These are phyloP conservation scores for Chrysopa pallens DNA, from an alignment of 1,140 invertebrate genomes.

Conservation along the genomic window DNA sequence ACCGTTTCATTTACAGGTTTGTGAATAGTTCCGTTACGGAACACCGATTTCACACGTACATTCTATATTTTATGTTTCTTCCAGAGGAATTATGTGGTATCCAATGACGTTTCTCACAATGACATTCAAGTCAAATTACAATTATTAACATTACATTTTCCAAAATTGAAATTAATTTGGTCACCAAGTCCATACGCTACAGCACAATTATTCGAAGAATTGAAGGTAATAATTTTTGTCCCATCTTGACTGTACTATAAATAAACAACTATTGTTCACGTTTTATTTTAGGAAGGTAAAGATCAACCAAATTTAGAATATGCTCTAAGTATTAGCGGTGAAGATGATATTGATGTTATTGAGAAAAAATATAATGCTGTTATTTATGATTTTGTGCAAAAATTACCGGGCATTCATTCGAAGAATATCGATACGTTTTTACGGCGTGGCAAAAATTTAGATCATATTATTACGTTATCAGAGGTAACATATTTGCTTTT, in stretches of 20 bases:
- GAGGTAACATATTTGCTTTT: no score
- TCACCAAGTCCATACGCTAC: constrained; percentile 88
- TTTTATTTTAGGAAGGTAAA: constrained; percentile 40
- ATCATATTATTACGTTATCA: constrained; percentile 36
- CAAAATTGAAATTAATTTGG: constrained; percentile 82
- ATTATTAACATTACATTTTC: constrained; percentile 88
- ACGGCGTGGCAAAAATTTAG: constrained; percentile 59
- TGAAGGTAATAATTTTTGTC: constrained; percentile 36
- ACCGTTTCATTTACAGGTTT: constrained; percentile 73
- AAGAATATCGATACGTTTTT: constrained; percentile 70
- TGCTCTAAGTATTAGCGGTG: constrained; percentile 45
- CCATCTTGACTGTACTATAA: background rate
- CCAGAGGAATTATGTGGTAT: constrained; percentile 62
- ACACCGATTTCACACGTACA: no score
- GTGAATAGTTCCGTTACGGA: no score
- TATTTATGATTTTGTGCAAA: constrained; percentile 73
- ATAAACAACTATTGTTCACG: background rate
- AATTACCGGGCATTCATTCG: constrained; percentile 76
- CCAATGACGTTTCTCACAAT: constrained; percentile 51
- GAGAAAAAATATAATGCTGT: constrained; percentile 54
- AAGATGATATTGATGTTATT: constrained; percentile 33
- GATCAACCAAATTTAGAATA: constrained; percentile 53
- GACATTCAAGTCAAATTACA: constrained; percentile 71
- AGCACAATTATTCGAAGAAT: constrained; percentile 84
- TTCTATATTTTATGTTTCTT: constrained; percentile 8